phyloP scores from a whole-genome alignment of 2,888 invertebrate genomes.

The Microdon myrmicae region DNA sequence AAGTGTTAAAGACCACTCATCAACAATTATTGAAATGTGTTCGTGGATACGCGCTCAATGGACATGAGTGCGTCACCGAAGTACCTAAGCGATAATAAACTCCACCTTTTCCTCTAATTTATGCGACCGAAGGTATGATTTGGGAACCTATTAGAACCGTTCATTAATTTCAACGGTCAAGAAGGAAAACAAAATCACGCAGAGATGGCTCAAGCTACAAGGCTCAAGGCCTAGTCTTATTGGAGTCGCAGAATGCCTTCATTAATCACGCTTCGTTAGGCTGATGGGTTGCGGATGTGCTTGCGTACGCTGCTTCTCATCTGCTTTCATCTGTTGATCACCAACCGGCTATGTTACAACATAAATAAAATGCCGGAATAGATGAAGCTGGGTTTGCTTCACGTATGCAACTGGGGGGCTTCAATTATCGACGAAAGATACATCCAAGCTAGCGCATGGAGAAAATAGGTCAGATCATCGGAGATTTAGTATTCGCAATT shows the following conservation, averaged over 20 bases:
- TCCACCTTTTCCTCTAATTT: constrained; percentile 5
- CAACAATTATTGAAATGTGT: too few species aligned
- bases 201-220: background rate
- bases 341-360: constrained; percentile 10
- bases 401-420: constrained; percentile 6
- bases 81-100: background rate
- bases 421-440: background rate
- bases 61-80: too few species aligned
- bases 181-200: background rate
- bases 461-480: constrained; percentile 35
- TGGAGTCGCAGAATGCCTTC: constrained; percentile 16
- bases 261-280: constrained; percentile 42
- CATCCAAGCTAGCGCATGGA: background rate
- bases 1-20: constrained; percentile 8
- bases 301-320: constrained; percentile 28
- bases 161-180: constrained; percentile 12
- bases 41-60: too few species aligned
- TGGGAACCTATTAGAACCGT: constrained; percentile 30
- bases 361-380: constrained; percentile 10
- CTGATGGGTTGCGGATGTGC: constrained; percentile 41
- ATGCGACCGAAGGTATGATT: constrained; percentile 26
- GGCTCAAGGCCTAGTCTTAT: background rate
- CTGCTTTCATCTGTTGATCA: constrained; percentile 27
- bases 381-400: constrained; percentile 16
- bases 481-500: too few species aligned